A percentile compares a stretch with the other conserved stretches of the same genome.
Conservation (phyloP, 2,113 vertebrate genomes). For the Vicugna pacos region DNA sequence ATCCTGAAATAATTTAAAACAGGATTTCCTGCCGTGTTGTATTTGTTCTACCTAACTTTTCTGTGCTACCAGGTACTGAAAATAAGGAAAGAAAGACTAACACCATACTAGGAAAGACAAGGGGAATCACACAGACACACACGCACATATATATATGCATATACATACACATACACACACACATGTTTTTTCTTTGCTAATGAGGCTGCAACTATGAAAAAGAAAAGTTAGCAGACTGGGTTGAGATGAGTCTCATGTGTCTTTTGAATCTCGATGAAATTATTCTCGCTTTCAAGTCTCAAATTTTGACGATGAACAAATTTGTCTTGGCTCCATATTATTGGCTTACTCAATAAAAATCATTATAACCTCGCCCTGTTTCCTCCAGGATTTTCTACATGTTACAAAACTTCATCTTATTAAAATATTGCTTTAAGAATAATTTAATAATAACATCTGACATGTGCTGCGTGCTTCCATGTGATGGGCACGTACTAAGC, state of each 20-base stretch:
- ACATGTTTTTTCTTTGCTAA: neutral
- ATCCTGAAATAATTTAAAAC: slow-evolving; percentile 52
- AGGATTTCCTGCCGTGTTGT: slow-evolving; percentile 22
- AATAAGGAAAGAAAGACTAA: slow-evolving; percentile 3
- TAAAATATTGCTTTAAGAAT: neutral
- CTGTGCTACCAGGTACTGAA: neutral
- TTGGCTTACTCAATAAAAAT: neutral
- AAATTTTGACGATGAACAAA: slow-evolving; percentile 20
- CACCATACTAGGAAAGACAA: neutral
- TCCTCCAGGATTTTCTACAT: neutral
- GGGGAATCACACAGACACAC: neutral
- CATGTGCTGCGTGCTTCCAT: neutral
- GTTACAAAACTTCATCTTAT: neutral
- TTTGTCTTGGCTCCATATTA: slow-evolving; percentile 3
- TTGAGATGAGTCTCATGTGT: neutral
- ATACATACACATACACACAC: neutral
- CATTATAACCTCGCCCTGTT: neutral
- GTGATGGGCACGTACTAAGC: neutral
- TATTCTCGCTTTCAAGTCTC: slow-evolving; percentile 5
- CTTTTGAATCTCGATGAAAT: slow-evolving; percentile 35
- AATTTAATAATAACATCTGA: slow-evolving; percentile 24
- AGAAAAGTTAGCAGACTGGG: neutral
- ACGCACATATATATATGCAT: neutral
- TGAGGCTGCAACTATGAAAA: neutral
- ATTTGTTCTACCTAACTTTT: slow-evolving; percentile 38